Percentiles rank a stretch among this genome's conserved stretches.
Evolutionary conservation across 1,140 invertebrate species (phyloP).

Genomic region (Marisa cornuarietis): DNA sequence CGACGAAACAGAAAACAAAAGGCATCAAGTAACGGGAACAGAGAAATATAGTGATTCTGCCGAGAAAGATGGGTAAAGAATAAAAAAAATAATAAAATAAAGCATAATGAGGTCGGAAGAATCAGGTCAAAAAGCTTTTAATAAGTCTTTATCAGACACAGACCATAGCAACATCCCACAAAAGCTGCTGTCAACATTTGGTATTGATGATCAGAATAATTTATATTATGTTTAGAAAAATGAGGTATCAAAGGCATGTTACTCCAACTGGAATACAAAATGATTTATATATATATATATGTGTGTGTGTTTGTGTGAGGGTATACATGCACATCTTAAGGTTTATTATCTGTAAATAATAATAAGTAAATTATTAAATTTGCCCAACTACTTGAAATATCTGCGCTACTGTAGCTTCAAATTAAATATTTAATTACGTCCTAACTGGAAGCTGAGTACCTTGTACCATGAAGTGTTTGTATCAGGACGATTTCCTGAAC

Average conservation of each 20-base stretch:
- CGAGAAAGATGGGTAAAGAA: no score
- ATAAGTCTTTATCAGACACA: no score
- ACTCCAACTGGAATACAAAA: background rate
- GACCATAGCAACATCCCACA: no score
- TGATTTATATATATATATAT: fast-evolving
- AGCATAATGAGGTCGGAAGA: no score
- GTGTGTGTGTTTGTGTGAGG: background rate
- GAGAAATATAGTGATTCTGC: no score
- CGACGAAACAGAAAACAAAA: no score
- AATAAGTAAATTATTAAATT: background rate
- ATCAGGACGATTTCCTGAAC: background rate
- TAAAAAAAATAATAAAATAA: no score
- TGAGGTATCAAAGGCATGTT: background rate
- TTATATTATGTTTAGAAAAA: no score
- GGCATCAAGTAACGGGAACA: no score
- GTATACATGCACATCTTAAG: background rate
- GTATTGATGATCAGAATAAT: no score
- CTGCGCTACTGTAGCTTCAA: background rate
- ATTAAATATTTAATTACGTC: background rate
- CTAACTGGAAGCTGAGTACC: background rate
- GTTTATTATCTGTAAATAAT: background rate
- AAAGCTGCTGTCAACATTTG: no score
- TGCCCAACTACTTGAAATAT: background rate
- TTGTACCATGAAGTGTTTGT: background rate
- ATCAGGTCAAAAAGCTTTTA: no score